Base-by-base conservation (phyloP, 2,888 invertebrate species). In the Labia minor region DNA sequence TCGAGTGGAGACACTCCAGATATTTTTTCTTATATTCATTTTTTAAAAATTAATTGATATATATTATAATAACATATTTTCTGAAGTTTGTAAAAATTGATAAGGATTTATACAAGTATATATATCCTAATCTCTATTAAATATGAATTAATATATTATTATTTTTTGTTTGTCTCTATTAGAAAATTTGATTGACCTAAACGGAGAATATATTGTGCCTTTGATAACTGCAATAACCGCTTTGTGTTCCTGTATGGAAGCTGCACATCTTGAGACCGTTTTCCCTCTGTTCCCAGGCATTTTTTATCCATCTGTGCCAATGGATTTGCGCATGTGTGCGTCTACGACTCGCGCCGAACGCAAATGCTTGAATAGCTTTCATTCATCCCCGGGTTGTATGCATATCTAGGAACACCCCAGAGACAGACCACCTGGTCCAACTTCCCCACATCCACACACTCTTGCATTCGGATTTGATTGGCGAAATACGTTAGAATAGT, bases 361-460 rank as follows among this genome's bases (percentile, higher is more conserved):
- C 49, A 49, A 49, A 49, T 49, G 49, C 49, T 49, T 49, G 49
- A 49, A 49, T 49, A 49, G 49, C 49, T 49, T 49, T 49, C 49
- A 49, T 49, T 49, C 49, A 49, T 49, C 49, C 49, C 49, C 14
- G 49, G 14, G 49, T 49, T 49, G 49, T 49, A 49, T 49, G 49
- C 49, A 49, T 49, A 49, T 49, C 3, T 49, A 49, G n/a, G 16
- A 11, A 49, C n/a, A 49, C n/a, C 14, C n/a, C n/a, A 49, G 49
- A 49, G n/a, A 16, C 14, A 49, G 49, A 49, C 49, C 49, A 49
- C 49, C 49, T 49, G 49, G 49, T 49, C 49, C 49, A 49, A 49
- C 49, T 49, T 49, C 49, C n/a, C 26, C 3, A 26, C 26, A 6
- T 16, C 49, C 49, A 4, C 49, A 49, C 26, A 26, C 4, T 8